Evolutionary conservation across 2,888 invertebrate genomes (phyloP).

Genomic region (Synanthedon vespiformis): DNA sequence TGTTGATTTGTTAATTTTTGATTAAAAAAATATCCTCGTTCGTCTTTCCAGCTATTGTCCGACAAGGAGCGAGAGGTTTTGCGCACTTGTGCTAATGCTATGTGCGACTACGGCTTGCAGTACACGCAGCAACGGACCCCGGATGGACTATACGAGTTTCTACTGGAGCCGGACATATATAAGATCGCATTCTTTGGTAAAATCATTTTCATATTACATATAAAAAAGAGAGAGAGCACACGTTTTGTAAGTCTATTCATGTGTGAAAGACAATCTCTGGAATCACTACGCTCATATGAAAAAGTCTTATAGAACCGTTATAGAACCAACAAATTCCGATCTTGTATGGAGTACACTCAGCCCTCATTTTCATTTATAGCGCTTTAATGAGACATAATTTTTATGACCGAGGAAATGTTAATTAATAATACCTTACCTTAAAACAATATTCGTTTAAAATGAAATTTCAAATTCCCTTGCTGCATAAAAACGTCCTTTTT

Average conservation of each 20-base stretch:
- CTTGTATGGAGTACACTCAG: no score
- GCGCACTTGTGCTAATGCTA: conserved; percentile 78
- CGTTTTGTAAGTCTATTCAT: no score
- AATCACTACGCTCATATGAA: no score
- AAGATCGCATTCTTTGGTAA: conserved; percentile 67
- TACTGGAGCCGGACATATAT: conserved; percentile 84
- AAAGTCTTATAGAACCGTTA: not conserved
- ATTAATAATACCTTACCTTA: no score
- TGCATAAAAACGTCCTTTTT: no score
- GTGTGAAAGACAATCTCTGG: no score
- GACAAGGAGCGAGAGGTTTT: conserved; percentile 78
- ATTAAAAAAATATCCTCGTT: not conserved
- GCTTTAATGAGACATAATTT: no score
- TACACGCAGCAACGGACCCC: conserved; percentile 82
- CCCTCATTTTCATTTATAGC: no score
- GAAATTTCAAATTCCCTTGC: no score
- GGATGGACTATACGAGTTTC: conserved; percentile 80
- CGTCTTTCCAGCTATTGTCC: conserved; percentile 74
- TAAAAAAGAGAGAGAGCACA: not conserved
- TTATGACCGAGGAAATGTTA: no score
- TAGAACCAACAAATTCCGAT: not conserved
- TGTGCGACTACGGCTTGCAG: conserved; percentile 90
- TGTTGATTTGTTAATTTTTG: no score
- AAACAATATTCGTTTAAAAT: no score
- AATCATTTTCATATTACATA: not conserved